Evolutionary conservation across 2,113 vertebrate species (phyloP), one percentile per base, ranked within the genome.

Genomic region (Parus major): DNA sequence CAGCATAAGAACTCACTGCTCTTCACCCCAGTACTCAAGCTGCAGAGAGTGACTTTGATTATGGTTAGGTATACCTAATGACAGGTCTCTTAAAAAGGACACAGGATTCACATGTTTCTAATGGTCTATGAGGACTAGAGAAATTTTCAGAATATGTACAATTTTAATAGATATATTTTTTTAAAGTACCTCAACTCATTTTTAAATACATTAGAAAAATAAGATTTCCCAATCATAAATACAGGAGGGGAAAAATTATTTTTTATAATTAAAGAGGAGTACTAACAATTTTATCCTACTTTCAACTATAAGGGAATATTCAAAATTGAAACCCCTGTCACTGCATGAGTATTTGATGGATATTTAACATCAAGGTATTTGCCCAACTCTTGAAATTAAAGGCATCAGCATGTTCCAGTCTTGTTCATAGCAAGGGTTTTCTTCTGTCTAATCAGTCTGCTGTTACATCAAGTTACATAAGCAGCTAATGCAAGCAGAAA

Each of bases 181-280:
- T 7, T 0, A 5, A 24, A 49, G 23, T 56, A 42, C 7, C 22
- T 82, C 21, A 71, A 76, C 1, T 63, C 5, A 80, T 36, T 36
- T 47, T 16, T 25, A 66, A 6, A 17, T 8, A 1, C 8, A 10
- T 21, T 22, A 55, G 13, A 59, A 83, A 91, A 52, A 25, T 18
- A 10, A 44, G 5, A 36, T 63, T 80, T 72, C 10, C n/a, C 17
- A 41, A 24, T 31, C 49, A 44, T 23, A 39, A 82, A 47, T 29
- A 53, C 0, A 36, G 12, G 17, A 33, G 5, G 4, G 3, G 2
- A 13, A 27, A 57, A 31, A 59, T 2, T 18, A 52, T 6, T 29
- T 65, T 44, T 78, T 29, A 39, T 8, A n/a, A 41, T 47, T 35
- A 11, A 64, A 81, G 11, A 29, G 27, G 27, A 87, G 41, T 9